Evolutionary conservation across 2,797 vertebrate species (phyloP).

Genomic region (Phylloscopus collybita): DNA sequence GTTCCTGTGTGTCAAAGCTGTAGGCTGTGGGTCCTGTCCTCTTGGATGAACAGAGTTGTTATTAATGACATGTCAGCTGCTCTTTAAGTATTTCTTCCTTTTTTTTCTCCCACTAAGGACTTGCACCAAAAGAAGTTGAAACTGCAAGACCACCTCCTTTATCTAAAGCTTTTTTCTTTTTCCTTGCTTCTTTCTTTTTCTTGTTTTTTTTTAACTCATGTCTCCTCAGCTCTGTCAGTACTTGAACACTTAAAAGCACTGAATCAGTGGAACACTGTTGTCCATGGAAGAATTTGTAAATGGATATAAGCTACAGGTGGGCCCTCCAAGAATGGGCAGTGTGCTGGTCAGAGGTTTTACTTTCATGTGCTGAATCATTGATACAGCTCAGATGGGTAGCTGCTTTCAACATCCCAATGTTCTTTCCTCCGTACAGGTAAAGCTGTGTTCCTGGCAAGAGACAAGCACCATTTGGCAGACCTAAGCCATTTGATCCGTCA

Average conservation of each 20-base stretch:
- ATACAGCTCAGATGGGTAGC: background rate
- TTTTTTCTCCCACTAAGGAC: background rate
- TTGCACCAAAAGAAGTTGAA: background rate
- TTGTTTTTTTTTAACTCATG: background rate
- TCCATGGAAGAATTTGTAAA: background rate
- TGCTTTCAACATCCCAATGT: background rate
- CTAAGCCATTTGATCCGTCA: conserved; percentile 84
- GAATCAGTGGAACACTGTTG: background rate
- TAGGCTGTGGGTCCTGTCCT: background rate
- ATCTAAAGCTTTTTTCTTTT: background rate
- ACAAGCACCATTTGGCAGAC: conserved; percentile 85
- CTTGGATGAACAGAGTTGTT: background rate
- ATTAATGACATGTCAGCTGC: background rate
- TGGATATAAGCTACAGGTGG: background rate
- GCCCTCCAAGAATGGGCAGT: background rate
- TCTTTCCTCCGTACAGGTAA: conserved; percentile 73
- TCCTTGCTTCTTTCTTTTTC: background rate
- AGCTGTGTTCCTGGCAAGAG: conserved; percentile 84
- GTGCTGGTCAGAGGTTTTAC: background rate
- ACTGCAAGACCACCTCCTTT: background rate
- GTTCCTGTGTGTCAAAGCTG: background rate
- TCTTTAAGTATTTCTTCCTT: background rate
- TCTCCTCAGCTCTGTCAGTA: background rate
- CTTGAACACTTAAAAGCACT: background rate
- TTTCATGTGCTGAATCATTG: background rate